Evolutionary conservation across 2,797 vertebrate genomes (phyloP).

Genomic region (Eutrigla gurnardus): DNA sequence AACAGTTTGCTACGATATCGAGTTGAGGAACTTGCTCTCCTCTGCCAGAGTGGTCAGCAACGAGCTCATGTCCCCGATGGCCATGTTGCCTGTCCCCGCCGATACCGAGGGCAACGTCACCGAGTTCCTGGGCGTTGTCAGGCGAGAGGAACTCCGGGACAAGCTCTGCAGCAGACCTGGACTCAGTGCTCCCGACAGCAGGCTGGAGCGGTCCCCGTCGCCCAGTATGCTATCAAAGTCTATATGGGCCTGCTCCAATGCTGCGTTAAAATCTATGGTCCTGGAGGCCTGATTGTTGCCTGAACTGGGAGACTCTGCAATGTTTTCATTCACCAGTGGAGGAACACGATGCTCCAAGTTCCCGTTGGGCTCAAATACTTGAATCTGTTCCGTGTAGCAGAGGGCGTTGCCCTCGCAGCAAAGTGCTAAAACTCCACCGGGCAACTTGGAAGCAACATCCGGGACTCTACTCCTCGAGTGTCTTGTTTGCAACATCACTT

Average conservation of each 20-base stretch:
- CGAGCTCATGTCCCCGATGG: slow-evolving; percentile 94
- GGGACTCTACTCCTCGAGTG: slow-evolving; percentile 53
- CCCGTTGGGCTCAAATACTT: slow-evolving; percentile 86
- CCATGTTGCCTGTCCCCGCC: slow-evolving; percentile 91
- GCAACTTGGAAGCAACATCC: slow-evolving; percentile 75
- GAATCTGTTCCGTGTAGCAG: slow-evolving; percentile 91
- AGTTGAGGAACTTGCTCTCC: slow-evolving; percentile 92
- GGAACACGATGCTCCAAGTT: slow-evolving; percentile 66
- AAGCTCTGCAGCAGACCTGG: slow-evolving; percentile 90
- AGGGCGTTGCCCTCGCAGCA: slow-evolving; percentile 69
- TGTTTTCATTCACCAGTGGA: background rate
- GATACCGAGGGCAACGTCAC: slow-evolving; percentile 87
- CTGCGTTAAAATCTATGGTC: slow-evolving; percentile 83
- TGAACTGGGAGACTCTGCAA: slow-evolving; percentile 56
- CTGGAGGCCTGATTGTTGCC: slow-evolving; percentile 85
- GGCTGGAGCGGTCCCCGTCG: slow-evolving; percentile 91
- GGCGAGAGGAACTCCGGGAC: slow-evolving; percentile 91
- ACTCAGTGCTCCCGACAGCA: slow-evolving; percentile 91
- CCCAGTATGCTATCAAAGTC: slow-evolving; percentile 94
- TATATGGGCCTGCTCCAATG: slow-evolving; percentile 85
- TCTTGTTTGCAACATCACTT: slow-evolving; percentile 78
- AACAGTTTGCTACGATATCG: slow-evolving; percentile 76
- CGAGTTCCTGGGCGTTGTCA: slow-evolving; percentile 92
- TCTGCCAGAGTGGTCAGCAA: slow-evolving; percentile 91
- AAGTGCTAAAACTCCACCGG: slow-evolving; percentile 42